Base-by-base conservation (phyloP, 1,140 invertebrate species). In the Glomeris maerens region DNA sequence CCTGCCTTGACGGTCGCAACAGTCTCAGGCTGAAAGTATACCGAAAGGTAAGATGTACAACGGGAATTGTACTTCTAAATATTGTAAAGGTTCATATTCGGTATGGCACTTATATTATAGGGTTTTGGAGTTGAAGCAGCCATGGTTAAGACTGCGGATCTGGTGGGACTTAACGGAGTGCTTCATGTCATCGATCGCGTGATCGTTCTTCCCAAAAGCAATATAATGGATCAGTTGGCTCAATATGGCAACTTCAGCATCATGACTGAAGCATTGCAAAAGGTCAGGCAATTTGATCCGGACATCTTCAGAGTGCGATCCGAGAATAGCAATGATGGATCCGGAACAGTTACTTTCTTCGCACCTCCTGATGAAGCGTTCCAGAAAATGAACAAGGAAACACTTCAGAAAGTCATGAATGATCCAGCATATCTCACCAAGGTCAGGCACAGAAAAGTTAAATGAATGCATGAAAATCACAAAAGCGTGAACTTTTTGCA, bases 111-210 rank as follows among this genome's bases (percentile, higher is more conserved):
- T 36, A 17, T 49, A 25, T 45, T 50, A 1, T 27, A 58, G 57
- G 57, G 52, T 3, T 55, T 64, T 1, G 69, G 69, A 5, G 67
- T 73, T 0, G 71, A 73, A 54, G 62, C 69, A 27, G 70, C 71
- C 0, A 59, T 68, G 14, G 64, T 74, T 25, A 63, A 66, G 26
- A 60, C 66, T 39, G 50, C 59, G 0, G 68, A 75, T 54, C 62
- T 71, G 45, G 67, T 72, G 44, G 70, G 70, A 7, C 69, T 68
- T 22, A 76, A 77, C 57, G 74, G 75, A 3, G 66, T 74, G 1
- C 60, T 77, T 36, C 74, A 77, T 55, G 64, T 74, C 20, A 69
- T 76, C 29, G 70, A 66, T 53, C 68, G 69, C 52, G 68, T 73
- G 20, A 57, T 77, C 22, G 60, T 67, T 20, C 70, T 73, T 0